phyloP scores from a whole-genome alignment of 2,888 invertebrate genomes.

The Drosophila flavopinicola region DNA sequence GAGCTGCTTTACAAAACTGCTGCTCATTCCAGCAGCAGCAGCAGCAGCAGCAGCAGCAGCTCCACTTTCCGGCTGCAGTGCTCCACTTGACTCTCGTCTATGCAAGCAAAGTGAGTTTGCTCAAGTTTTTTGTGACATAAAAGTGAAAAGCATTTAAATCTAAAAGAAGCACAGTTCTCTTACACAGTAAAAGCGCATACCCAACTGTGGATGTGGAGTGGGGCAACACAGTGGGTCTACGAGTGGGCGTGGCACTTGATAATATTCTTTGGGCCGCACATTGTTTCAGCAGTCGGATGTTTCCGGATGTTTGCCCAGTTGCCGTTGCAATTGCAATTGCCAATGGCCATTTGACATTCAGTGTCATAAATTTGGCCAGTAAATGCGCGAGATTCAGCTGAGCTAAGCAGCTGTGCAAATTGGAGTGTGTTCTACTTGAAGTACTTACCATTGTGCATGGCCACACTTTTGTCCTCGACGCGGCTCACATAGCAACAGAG shows the following conservation, averaged over 20 bases:
- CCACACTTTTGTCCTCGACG: slow-evolving; percentile 97
- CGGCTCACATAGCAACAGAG: slow-evolving; percentile 98
- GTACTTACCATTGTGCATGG: slow-evolving; percentile 95
- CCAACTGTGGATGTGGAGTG: slow-evolving; percentile 6
- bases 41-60: no score
- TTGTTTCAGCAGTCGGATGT: slow-evolving; percentile 42
- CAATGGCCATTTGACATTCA: slow-evolving; percentile 35
- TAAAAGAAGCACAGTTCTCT: slow-evolving; percentile 59
- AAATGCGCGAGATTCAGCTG: slow-evolving; percentile 53
- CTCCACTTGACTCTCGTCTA: slow-evolving; percentile 55
- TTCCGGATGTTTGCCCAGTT: slow-evolving; percentile 12
- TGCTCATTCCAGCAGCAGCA: slow-evolving; percentile 21
- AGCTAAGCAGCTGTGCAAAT: slow-evolving; percentile 53
- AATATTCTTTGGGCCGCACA: slow-evolving; percentile 50
- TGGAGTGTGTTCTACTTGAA: slow-evolving; percentile 15
- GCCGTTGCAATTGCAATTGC: slow-evolving; percentile 16
- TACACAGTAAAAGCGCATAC: slow-evolving; percentile 40
- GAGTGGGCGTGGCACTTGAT: slow-evolving; percentile 63
- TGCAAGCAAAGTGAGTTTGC: slow-evolving; percentile 68
- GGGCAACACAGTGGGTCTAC: no score
- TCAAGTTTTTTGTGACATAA: slow-evolving; percentile 77
- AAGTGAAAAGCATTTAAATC: slow-evolving; percentile 81
- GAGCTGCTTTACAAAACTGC: slow-evolving; percentile 31
- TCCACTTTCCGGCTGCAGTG: slow-evolving; percentile 20
- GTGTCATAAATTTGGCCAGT: slow-evolving; percentile 59